These are phyloP conservation scores for Ganaspis sp. DNA, from an alignment of 1,140 invertebrate species.

Conservation along the genomic window DNA sequence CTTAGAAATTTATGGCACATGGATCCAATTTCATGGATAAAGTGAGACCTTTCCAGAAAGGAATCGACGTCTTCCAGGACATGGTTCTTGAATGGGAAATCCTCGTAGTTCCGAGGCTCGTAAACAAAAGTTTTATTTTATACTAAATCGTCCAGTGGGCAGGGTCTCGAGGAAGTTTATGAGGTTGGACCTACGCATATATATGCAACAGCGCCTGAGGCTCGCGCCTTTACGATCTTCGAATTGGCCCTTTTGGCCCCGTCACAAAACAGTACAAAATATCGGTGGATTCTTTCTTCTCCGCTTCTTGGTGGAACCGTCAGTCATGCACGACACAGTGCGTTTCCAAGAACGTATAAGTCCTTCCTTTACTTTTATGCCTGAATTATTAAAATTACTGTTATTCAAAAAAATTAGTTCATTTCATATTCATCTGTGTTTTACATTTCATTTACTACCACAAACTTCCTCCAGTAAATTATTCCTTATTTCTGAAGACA, in stretches of 20 bases:
- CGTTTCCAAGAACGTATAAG: not conserved
- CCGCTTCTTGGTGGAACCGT: constrained; percentile 39
- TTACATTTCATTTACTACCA: not conserved
- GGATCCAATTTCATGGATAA: constrained; percentile 18
- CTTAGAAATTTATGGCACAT: not conserved
- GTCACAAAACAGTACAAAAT: constrained; percentile 49
- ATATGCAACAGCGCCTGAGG: constrained; percentile 46
- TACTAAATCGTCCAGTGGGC: constrained; percentile 40
- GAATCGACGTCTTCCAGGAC: constrained; percentile 7
- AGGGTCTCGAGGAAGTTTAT: constrained; percentile 32
- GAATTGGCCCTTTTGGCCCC: constrained; percentile 53
- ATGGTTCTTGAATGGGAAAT: constrained; percentile 40
- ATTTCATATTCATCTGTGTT: not conserved
- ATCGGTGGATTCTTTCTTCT: not conserved
- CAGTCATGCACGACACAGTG: constrained; percentile 43
- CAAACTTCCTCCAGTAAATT: not conserved
- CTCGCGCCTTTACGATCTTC: constrained; percentile 51
- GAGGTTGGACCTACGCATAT: constrained; percentile 8
- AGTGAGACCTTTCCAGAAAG: constrained; percentile 4
- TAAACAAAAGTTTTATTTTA: constrained; percentile 41
- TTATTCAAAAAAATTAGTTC: constrained; percentile 6
- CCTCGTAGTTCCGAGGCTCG: constrained; percentile 14
- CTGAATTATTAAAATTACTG: constrained; percentile 7
- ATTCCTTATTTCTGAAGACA: too few relatives aligned
- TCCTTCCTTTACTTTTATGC: not conserved